Evolutionary conservation across 2,113 vertebrate species (phyloP), one percentile per base, ranked within the genome.

Genomic region (Acrocephalus arundinaceus): DNA sequence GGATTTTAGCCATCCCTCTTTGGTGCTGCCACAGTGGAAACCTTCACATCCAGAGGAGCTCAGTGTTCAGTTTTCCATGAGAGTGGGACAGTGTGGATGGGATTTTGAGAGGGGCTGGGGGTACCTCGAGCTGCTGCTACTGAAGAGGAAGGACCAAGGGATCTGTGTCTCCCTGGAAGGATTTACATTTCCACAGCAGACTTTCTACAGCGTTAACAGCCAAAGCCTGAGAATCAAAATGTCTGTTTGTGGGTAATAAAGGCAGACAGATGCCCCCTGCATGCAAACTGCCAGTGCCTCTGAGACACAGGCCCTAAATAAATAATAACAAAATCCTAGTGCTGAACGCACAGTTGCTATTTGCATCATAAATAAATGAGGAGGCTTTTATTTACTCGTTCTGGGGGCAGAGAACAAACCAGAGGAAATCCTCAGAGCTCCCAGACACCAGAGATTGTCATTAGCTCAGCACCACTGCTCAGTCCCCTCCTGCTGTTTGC

Each of bases 291-390:
- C 66, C 92, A 85, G 93, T 84, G 94, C 97, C 96, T 94, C 85
- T 10, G 96, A 98, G 98, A 98, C 96, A 95, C 92, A 81, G 72
- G 76, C 90, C 97, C 85, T 98, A 96, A 99, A 98, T 99, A 98
- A 99, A 98, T 98, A 97, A 99, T 98, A 95, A 97, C 94, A 93
- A 93, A 96, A 96, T 98, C 98, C 98, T 98, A 97, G 96, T 88
- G 95, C 96, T 90, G 94, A 97, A 96, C 77, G 96, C 97, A 97
- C 96, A 89, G 95, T 96, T 97, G 96, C 95, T 98, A 93, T 98
- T 98, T 98, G 96, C 96, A 97, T 98, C 97, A 99, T 99, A 96
- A 99, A 99, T 99, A 99, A 99, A 98, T 98, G 95, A 99, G 87
- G 89, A 95, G 87, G 79, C 84, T 82, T 87, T 97, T 98, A 98